Evolutionary conservation across 2,888 invertebrate species (phyloP).

Genomic region (Stictocephala bisonia): DNA sequence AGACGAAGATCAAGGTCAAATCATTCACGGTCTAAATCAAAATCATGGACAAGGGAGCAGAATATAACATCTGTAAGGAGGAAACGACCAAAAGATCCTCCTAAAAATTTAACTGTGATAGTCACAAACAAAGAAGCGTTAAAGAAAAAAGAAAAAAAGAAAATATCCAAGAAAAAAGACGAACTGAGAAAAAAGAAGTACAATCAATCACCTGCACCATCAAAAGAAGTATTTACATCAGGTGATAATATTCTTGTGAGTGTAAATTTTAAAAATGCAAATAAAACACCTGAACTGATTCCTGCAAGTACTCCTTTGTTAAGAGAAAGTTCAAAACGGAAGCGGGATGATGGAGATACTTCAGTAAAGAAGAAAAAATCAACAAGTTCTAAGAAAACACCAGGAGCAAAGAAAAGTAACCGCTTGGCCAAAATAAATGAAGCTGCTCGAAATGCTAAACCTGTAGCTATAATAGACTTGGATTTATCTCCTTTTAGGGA

Average conservation of each 20-base stretch:
- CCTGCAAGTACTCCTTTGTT: constrained; percentile 45
- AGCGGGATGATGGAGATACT: constrained; percentile 63
- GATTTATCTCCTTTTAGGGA: constrained; percentile 88
- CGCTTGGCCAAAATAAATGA: constrained; percentile 61
- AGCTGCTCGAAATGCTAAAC: constrained; percentile 70
- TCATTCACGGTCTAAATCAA: constrained; percentile 53
- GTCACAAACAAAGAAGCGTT: constrained; percentile 68
- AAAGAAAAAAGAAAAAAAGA: constrained; percentile 68
- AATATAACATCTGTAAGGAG: constrained; percentile 71
- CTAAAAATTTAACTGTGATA: constrained; percentile 71
- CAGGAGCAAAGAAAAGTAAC: constrained; percentile 55
- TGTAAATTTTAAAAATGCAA: constrained; percentile 76
- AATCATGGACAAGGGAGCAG: constrained; percentile 56
- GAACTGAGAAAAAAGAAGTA: constrained; percentile 65
- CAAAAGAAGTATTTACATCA: constrained; percentile 92
- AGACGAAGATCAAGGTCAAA: constrained; percentile 27
- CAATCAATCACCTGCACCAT: constrained; percentile 72
- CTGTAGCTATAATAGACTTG: constrained; percentile 87
- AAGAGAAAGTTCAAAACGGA: constrained; percentile 63
- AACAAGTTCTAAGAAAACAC: constrained; percentile 61
- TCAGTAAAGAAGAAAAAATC: constrained; percentile 58
- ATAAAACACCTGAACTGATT: constrained; percentile 59
- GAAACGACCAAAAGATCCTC: constrained; percentile 64
- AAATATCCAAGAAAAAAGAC: constrained; percentile 63
- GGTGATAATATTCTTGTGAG: constrained; percentile 94